Base-by-base conservation (phyloP, 1,140 invertebrate species). In the Bilobella aurantiaca region DNA sequence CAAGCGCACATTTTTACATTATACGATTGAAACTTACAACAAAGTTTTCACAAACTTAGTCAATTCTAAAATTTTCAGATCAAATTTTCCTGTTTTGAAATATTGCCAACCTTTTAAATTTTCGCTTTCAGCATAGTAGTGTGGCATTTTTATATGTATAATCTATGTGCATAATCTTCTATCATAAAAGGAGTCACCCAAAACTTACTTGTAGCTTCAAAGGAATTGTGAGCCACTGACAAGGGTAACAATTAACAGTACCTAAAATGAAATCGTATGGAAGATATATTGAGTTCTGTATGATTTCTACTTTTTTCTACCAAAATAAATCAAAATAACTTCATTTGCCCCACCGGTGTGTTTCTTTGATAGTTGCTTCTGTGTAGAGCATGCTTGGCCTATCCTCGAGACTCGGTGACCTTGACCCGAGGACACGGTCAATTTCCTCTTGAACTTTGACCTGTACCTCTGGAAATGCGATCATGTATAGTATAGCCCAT, bases 401-500 rank as follows among this genome's bases (percentile, higher is more conserved):
- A 66, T 84, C 81, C 8, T 76, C 72, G 2, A 82, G 64, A 27
- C 69, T 65, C 1, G 81, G 80, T 12, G 74, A 34, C 18, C 78
- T 65, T 0, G 53, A 27, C 1, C 81, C 82, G 53, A 84, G 74
- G 1, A 81, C 77, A 21, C 64, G 21, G 37, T 82, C 78, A 5
- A 84, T 75, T 72, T 84, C 82, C 25, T 77, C 71, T 60, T 79
- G 77, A 8, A 84, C 74, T 61, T 77, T 76, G 0, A 65, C 61
- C 70, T 82, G 80, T n/a, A 82, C 74, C 3, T 82, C 75, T 0
- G 79, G 71, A n/a, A 82, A 71, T 32, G 75, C 74, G 2, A 81
- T 71, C 64, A 83, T 75, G 57, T 79, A 77, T 1, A 83, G 72
- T 27, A 83, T 69, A 0, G 79, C 73, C 77, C 82, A 83, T 1